Conservation (phyloP, 2,888 invertebrate species). For the Sesia apiformis region DNA sequence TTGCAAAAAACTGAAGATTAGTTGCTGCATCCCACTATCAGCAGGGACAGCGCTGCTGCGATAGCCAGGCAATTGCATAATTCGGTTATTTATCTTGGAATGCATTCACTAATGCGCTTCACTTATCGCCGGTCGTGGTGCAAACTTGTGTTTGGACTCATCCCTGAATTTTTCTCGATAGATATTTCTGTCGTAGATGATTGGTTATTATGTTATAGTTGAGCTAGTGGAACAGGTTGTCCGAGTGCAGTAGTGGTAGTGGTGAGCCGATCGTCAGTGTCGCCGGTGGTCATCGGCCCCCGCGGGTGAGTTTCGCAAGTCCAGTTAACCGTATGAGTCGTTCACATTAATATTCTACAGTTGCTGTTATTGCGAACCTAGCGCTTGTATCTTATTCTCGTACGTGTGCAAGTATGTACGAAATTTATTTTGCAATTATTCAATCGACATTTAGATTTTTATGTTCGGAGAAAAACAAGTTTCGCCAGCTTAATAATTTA, state of each 20-base stretch:
- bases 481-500: no score
- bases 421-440: neutral
- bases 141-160: conserved; percentile 12
- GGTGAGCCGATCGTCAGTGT: conserved; percentile 23
- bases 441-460: no score
- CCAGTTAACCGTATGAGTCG: conserved; percentile 65
- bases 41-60: conserved; percentile 39
- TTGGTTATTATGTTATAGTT: conserved; percentile 18
- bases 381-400: neutral
- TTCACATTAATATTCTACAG: conserved; percentile 66
- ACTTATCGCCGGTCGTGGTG: conserved; percentile 34
- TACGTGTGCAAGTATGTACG: neutral
- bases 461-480: no score
- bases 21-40: conserved; percentile 54
- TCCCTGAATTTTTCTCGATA: conserved; percentile 1
- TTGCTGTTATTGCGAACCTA: conserved; percentile 50
- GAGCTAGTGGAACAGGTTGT: conserved; percentile 28
- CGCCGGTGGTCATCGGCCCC: conserved; percentile 66
- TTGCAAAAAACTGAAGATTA: conserved; percentile 14
- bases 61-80: conserved; percentile 48
- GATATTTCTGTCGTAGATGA: neutral
- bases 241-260: conserved; percentile 26
- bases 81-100: conserved; percentile 45
- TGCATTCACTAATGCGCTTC: conserved; percentile 48
- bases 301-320: conserved; percentile 67